Evolutionary conservation across 1,140 invertebrate genomes (phyloP).

Genomic region (Meloidogyne hapla): DNA sequence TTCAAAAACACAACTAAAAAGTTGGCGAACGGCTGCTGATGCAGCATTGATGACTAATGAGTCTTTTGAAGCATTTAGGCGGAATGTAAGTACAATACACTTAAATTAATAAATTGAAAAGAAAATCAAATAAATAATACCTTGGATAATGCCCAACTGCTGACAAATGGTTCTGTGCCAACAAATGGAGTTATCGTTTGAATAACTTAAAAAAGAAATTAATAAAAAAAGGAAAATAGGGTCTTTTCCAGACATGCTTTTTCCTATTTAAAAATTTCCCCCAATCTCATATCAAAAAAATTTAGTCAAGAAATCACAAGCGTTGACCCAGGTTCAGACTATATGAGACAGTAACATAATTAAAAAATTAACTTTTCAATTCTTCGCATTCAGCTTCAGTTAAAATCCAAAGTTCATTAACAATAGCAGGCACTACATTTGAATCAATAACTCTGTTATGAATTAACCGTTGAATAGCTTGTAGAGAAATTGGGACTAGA

Average conservation of each 20-base stretch:
- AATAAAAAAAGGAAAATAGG: background rate
- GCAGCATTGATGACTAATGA: constrained; percentile 91
- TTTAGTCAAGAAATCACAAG: too few species aligned
- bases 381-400: constrained; percentile 90
- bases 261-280: too few species aligned
- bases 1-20: constrained; percentile 95
- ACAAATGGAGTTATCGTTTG: constrained; percentile 90
- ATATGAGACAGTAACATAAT: too few species aligned
- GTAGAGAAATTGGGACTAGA: constrained; percentile 87
- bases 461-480: constrained; percentile 75
- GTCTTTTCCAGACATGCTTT: too few species aligned
- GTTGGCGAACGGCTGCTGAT: constrained; percentile 89
- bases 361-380: constrained; percentile 69
- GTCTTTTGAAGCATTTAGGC: constrained; percentile 89
- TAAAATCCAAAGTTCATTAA: constrained; percentile 85
- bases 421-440: constrained; percentile 81
- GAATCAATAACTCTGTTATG: constrained; percentile 69
- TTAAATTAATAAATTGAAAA: constrained; percentile 66
- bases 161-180: constrained; percentile 87
- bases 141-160: constrained; percentile 85
- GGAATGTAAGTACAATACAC: constrained; percentile 90
- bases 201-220: constrained; percentile 72
- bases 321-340: too few species aligned
- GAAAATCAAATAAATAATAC: constrained; percentile 66
- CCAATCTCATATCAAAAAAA: too few species aligned